These are phyloP conservation scores for Platycercus adscitus DNA, from an alignment of 2,113 vertebrate genomes.

Conservation along the genomic window DNA sequence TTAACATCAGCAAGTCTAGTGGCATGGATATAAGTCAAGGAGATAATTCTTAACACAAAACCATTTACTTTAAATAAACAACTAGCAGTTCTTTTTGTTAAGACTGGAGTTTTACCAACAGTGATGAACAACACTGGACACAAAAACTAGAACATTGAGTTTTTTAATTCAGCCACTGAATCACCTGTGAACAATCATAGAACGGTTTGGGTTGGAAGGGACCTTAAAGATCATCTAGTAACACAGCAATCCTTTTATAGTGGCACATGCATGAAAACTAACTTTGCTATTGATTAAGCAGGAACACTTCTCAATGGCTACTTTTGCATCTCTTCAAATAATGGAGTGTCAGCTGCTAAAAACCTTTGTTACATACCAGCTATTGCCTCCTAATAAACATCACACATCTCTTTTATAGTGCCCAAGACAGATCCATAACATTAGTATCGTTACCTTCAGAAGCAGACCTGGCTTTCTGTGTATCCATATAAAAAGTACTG, in stretches of 20 bases:
- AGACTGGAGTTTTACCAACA: not conserved
- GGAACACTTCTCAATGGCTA: not conserved
- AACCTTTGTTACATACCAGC: not conserved
- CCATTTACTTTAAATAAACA: not conserved
- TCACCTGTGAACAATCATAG: conserved; percentile 22
- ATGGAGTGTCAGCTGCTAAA: not conserved
- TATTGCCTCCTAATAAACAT: not conserved
- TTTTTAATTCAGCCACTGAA: not conserved
- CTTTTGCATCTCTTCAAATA: conserved; percentile 18
- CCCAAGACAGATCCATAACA: not conserved
- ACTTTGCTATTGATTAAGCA: conserved; percentile 57
- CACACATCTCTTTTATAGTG: not conserved
- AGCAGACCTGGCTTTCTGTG: not conserved
- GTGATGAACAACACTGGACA: not conserved
- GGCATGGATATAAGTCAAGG: not conserved
- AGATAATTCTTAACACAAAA: not conserved
- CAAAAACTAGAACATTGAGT: not conserved
- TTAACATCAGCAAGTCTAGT: not conserved
- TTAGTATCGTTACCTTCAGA: not conserved
- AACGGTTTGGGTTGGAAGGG: not conserved
- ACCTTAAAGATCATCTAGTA: not conserved
- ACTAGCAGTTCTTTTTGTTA: not conserved
- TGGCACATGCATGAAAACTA: not conserved
- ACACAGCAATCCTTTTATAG: not conserved
- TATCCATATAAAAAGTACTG: not conserved